A percentile compares a stretch with the other conserved stretches of the same genome.
These are phyloP conservation scores for Dryas iulia DNA, from an alignment of 1,140 invertebrate genomes.

Conservation along the genomic window DNA sequence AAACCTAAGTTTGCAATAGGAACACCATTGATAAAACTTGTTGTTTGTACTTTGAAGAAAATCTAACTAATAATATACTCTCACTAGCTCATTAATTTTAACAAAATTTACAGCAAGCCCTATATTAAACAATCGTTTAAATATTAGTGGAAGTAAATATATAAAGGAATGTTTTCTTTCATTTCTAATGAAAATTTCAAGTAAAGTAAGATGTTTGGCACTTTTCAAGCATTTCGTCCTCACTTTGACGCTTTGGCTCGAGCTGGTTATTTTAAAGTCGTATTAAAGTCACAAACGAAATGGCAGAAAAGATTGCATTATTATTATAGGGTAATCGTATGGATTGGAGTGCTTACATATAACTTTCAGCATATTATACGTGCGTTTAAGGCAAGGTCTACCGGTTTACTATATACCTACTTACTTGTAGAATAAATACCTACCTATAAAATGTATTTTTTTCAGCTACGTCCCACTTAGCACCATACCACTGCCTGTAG, in stretches of 20 bases:
- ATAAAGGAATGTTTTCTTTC: neutral
- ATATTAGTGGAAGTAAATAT: neutral
- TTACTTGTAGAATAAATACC: too few relatives aligned
- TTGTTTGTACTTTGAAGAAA: neutral
- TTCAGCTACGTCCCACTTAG: too few relatives aligned
- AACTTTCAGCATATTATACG: slow-evolving; percentile 55
- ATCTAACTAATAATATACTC: neutral
- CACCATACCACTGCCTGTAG: too few relatives aligned
- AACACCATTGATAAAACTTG: too few relatives aligned
- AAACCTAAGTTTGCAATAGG: too few relatives aligned
- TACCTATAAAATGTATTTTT: too few relatives aligned
- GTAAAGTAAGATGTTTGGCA: slow-evolving; percentile 32
- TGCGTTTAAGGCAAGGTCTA: slow-evolving; percentile 44
- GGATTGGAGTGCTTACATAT: slow-evolving; percentile 45
- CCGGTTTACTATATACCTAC: neutral
- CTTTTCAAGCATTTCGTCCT: slow-evolving; percentile 45
- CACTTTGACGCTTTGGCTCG: slow-evolving; percentile 53
- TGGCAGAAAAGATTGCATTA: slow-evolving; percentile 40
- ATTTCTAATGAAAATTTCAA: neutral
- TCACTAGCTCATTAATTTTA: neutral
- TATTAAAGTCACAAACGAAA: slow-evolving; percentile 27
- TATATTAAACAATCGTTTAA: neutral
- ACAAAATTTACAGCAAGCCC: neutral
- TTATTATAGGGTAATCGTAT: slow-evolving; percentile 43
- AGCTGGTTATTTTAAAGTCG: slow-evolving; percentile 53